These are phyloP conservation scores for Rana temporaria DNA, from an alignment of 2,113 vertebrate species.

Conservation along the genomic window DNA sequence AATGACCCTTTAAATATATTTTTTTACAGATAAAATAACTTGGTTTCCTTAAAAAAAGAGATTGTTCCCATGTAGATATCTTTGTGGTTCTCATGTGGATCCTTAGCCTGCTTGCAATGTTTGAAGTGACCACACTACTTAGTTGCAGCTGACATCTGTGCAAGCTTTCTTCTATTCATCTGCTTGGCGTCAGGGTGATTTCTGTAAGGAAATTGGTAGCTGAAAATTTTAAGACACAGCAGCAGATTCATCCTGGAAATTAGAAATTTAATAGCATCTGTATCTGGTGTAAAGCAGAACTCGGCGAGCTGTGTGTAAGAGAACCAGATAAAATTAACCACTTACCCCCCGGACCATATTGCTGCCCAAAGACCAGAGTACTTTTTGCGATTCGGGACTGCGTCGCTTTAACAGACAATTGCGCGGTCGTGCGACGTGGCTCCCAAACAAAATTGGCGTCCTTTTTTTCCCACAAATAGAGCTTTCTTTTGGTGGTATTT, in stretches of 20 bases:
- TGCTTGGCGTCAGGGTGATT: background rate
- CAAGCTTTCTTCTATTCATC: background rate
- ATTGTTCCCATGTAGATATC: background rate
- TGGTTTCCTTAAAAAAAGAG: background rate
- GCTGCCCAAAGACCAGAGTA: too few relatives aligned
- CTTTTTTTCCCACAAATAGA: too few relatives aligned
- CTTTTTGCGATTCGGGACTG: too few relatives aligned
- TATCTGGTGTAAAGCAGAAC: background rate
- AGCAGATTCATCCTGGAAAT: background rate
- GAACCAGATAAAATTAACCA: background rate
- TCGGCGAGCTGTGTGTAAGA: background rate
- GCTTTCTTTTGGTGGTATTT: too few relatives aligned
- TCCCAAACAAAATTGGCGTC: too few relatives aligned
- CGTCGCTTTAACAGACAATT: too few relatives aligned
- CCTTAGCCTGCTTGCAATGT: background rate
- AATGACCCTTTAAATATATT: background rate
- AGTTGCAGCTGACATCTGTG: background rate
- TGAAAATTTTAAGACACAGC: slow-evolving; percentile 5
- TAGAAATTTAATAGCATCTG: background rate
- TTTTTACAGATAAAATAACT: background rate
- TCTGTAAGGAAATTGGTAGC: background rate
- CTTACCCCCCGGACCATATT: too few relatives aligned
- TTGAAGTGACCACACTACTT: background rate
- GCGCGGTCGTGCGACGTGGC: too few relatives aligned
- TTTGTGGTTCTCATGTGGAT: background rate